Percentiles rank a stretch among this genome's conserved stretches.
These are phyloP conservation scores for Hypercompe scribonia DNA, from an alignment of 2,888 invertebrate species.

Conservation along the genomic window DNA sequence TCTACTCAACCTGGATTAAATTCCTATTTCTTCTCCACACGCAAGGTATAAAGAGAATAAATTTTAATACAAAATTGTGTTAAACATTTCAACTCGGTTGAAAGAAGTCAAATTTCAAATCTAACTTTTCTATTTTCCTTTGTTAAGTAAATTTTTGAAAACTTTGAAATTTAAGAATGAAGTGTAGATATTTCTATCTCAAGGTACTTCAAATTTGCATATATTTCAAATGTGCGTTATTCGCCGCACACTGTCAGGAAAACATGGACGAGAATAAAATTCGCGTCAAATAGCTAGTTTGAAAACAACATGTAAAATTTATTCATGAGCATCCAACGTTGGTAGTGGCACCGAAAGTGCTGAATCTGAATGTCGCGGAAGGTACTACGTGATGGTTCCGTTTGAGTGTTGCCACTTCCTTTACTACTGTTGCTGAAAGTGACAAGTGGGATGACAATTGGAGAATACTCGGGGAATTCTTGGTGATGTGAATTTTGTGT, in stretches of 20 bases:
- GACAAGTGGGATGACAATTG: slow-evolving; percentile 28
- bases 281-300: slow-evolving; percentile 45
- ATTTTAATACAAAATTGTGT: not conserved
- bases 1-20: not conserved
- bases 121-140: not conserved
- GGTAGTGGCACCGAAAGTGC: slow-evolving; percentile 57
- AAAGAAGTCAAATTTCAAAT: not conserved
- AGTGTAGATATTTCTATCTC: not conserved
- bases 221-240: slow-evolving; percentile 18
- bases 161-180: not conserved
- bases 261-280: slow-evolving; percentile 36
- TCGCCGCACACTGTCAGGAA: slow-evolving; percentile 18
- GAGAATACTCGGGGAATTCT: slow-evolving; percentile 10
- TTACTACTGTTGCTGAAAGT: slow-evolving; percentile 22
- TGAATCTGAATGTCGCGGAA: slow-evolving; percentile 64
- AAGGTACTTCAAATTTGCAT: slow-evolving; percentile 5
- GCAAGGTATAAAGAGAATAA: not conserved
- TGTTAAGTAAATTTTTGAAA: not conserved
- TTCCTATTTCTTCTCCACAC: not conserved
- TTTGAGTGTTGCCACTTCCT: slow-evolving; percentile 49
- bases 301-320: slow-evolving; percentile 60
- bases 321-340: slow-evolving; percentile 60
- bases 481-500: not conserved
- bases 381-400: slow-evolving; percentile 60
- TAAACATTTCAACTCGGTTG: not conserved